A percentile compares a stretch with the other conserved stretches of the same genome.
These are phyloP conservation scores for Heteronetta atricapilla DNA, from an alignment of 2,113 vertebrate species.

Conservation along the genomic window DNA sequence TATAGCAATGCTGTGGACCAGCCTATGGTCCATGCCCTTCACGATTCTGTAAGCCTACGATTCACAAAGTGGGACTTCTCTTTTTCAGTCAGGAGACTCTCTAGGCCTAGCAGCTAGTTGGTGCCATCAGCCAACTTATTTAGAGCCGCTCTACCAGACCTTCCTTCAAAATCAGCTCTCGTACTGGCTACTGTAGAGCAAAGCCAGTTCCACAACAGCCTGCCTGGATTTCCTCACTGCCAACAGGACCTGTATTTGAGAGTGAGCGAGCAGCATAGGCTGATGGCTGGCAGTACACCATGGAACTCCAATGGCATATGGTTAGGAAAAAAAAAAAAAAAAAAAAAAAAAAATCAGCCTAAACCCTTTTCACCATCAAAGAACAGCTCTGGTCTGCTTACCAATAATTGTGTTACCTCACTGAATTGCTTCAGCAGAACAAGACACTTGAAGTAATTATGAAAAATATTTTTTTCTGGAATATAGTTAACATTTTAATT, in stretches of 20 bases:
- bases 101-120: background rate
- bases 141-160: background rate
- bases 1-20: accelerated
- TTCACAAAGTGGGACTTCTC: background rate
- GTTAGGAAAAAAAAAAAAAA: background rate
- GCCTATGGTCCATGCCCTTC: background rate
- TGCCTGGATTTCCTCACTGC: background rate
- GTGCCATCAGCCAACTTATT: background rate
- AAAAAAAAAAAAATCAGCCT: background rate
- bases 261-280: background rate
- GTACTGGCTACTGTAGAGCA: background rate
- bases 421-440: background rate
- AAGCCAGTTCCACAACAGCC: background rate
- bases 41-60: background rate
- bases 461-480: background rate
- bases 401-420: background rate
- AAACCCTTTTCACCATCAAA: background rate
- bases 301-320: background rate
- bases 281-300: background rate
- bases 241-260: background rate
- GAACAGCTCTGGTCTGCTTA: background rate
- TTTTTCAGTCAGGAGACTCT: background rate
- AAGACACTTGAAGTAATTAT: background rate
- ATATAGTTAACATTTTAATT: background rate
- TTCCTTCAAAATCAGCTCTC: background rate